phyloP scores from a whole-genome alignment of 2,797 vertebrate species.

The Epinephelus malabaricus region DNA sequence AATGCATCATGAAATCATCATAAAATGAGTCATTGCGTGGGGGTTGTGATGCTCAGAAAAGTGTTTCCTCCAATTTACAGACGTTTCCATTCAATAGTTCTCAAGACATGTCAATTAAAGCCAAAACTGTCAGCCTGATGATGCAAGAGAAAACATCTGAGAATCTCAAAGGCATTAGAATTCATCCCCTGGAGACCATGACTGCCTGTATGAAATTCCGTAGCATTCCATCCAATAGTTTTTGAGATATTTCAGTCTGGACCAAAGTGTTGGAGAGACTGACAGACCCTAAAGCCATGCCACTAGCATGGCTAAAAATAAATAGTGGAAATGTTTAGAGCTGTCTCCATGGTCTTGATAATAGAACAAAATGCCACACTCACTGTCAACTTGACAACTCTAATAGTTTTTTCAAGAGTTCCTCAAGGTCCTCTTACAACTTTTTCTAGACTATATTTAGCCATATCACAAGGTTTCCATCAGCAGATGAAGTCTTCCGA shows the following conservation, averaged over 20 bases:
- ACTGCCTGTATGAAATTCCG: neutral
- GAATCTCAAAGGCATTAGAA: neutral
- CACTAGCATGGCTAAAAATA: neutral
- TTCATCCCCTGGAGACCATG: neutral
- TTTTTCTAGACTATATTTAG: neutral
- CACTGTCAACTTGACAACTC: neutral
- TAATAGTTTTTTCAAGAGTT: slow-evolving; percentile 3
- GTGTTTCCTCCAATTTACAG: no score
- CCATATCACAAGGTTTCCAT: neutral
- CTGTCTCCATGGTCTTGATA: neutral
- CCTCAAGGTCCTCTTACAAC: neutral
- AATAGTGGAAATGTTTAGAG: slow-evolving; percentile 1
- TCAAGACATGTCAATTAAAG: neutral
- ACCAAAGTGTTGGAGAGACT: neutral
- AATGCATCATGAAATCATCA: no score
- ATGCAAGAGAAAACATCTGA: neutral
- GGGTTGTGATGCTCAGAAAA: no score
- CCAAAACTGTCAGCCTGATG: neutral
- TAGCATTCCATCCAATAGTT: neutral
- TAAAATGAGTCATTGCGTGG: no score
- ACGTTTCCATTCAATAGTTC: neutral
- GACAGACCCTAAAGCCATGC: slow-evolving; percentile 2
- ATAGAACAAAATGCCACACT: neutral
- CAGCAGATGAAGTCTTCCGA: neutral
- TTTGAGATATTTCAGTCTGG: neutral